Evolutionary conservation across 2,888 invertebrate genomes (phyloP).

Genomic region (Sinhomidia bicolor): DNA sequence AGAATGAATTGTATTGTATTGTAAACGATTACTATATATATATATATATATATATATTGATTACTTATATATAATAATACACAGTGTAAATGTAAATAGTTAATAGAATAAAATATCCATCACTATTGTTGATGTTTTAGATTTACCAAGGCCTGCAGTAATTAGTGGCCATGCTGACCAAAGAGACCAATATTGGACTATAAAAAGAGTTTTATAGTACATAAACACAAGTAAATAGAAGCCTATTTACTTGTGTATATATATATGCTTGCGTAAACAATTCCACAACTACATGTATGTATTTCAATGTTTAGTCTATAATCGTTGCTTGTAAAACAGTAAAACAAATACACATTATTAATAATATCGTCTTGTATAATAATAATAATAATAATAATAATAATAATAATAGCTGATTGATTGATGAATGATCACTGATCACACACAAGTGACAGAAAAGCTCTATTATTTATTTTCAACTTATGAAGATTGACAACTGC

Average conservation of each 20-base stretch:
- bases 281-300: no score
- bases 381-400: neutral
- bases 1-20: neutral
- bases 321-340: no score
- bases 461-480: no score
- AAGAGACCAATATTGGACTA: constrained; percentile 74
- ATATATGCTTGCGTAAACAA: neutral
- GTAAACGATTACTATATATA: no score
- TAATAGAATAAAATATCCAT: neutral
- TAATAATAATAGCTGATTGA: no score
- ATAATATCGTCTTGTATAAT: neutral
- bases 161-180: constrained; percentile 73
- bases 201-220: constrained; percentile 49
- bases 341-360: no score
- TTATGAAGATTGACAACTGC: no score
- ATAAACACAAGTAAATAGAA: constrained; percentile 1
- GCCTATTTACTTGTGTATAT: neutral
- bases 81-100: neutral
- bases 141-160: constrained; percentile 51
- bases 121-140: neutral
- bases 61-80: neutral
- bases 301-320: no score
- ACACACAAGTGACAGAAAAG: no score
- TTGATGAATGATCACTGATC: no score
- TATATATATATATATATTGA: no score